Conservation (phyloP, 2,113 vertebrate genomes). For the Eonycteris spelaea region DNA sequence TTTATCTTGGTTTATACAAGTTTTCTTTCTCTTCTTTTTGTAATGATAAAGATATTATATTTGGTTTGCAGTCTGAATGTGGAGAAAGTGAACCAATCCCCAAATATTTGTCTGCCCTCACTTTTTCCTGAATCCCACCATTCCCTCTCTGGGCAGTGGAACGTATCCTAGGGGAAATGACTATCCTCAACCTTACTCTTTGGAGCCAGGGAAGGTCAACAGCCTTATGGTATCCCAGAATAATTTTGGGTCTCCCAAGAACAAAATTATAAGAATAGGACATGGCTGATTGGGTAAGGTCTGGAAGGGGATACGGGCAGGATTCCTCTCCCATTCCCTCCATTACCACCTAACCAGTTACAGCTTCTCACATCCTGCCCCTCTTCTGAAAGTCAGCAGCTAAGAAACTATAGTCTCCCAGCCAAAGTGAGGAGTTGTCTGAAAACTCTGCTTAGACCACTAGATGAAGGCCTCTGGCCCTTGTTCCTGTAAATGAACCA, state of each 20-base stretch:
- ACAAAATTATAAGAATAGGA: neutral
- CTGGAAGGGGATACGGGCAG: neutral
- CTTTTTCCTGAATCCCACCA: neutral
- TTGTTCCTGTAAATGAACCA: neutral
- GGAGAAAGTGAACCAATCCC: constrained; percentile 34
- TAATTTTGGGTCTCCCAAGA: neutral
- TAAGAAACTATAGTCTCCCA: neutral
- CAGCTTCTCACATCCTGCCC: neutral
- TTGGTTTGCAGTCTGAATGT: constrained; percentile 73
- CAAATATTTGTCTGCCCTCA: neutral
- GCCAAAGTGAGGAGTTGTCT: neutral
- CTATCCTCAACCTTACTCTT: neutral
- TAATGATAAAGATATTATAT: constrained; percentile 41
- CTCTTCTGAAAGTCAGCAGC: neutral
- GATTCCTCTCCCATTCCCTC: neutral
- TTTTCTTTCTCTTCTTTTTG: constrained; percentile 51
- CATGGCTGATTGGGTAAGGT: neutral
- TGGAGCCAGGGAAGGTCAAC: neutral
- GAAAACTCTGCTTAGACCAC: neutral
- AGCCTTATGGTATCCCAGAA: neutral
- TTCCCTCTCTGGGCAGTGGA: neutral
- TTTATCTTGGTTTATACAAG: constrained; percentile 70
- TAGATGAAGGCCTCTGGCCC: constrained; percentile 12
- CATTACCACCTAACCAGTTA: neutral
- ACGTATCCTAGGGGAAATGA: neutral